phyloP scores from a whole-genome alignment of 2,113 vertebrate genomes.

The Campylomormyrus numenius region DNA sequence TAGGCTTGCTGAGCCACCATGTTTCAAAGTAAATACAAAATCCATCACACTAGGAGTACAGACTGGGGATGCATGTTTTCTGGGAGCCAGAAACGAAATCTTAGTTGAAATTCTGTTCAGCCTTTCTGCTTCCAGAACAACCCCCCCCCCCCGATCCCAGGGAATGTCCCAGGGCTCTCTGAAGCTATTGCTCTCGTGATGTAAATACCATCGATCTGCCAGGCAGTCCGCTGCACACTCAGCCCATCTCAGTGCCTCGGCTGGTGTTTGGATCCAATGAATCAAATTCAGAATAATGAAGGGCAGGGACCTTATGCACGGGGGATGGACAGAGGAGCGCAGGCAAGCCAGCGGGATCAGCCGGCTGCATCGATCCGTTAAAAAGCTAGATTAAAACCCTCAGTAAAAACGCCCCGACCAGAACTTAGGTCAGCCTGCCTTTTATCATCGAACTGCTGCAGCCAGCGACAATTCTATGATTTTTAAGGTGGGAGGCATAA shows the following conservation, averaged over 20 bases:
- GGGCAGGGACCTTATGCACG: neutral
- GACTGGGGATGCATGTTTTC: neutral
- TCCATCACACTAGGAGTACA: neutral
- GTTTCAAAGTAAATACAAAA: neutral
- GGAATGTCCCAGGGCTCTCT: neutral
- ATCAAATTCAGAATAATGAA: neutral
- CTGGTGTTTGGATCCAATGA: neutral
- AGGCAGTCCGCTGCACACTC: neutral
- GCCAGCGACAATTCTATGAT: neutral
- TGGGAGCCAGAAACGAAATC: neutral
- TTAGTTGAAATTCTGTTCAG: neutral
- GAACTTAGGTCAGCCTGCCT: neutral
- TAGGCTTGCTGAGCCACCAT: neutral
- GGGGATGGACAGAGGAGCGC: neutral
- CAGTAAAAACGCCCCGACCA: neutral
- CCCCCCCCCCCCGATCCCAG: neutral
- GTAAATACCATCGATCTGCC: constrained; percentile 5
- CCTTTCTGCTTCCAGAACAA: neutral
- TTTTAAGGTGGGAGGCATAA: neutral
- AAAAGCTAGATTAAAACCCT: neutral
- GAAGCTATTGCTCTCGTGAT: neutral
- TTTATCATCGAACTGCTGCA: neutral
- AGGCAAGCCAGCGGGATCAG: neutral
- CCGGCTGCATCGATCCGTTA: neutral
- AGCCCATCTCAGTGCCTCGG: neutral